phyloP scores from a whole-genome alignment of 1,140 invertebrate species.

The Drosophila auraria region DNA sequence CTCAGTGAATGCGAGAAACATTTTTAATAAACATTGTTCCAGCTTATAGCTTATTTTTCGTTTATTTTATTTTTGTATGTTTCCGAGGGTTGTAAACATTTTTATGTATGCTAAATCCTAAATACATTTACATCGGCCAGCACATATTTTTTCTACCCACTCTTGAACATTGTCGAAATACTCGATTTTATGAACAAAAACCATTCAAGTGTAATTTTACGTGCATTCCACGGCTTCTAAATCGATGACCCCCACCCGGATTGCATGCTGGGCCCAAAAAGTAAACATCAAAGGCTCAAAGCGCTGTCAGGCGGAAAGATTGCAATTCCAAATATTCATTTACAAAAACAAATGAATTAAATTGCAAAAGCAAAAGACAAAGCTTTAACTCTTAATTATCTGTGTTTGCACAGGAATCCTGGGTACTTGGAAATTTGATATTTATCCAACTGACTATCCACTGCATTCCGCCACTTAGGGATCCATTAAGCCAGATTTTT shows the following conservation, averaged over 20 bases:
- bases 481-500: conserved; percentile 57
- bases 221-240: conserved; percentile 21
- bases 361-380: not conserved
- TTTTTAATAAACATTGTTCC: not conserved
- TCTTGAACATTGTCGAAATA: not conserved
- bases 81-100: not conserved
- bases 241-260: not conserved
- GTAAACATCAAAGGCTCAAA: conserved; percentile 1
- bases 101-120: not conserved
- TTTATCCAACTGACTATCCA: conserved; percentile 21
- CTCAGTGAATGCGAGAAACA: not conserved
- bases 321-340: conserved; percentile 1
- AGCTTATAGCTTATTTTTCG: not conserved
- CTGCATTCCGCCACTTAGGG: conserved; percentile 49
- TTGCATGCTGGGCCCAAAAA: conserved; percentile 14
- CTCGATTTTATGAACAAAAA: not conserved
- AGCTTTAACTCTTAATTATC: conserved; percentile 21
- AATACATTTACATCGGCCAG: not conserved
- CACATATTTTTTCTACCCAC: not conserved
- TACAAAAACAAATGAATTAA: not conserved
- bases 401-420: conserved; percentile 1
- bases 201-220: conserved; percentile 4
- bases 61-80: not conserved
- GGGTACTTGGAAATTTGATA: conserved; percentile 12
- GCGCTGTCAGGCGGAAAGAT: not conserved